phyloP scores from a whole-genome alignment of 2,888 invertebrate species.

The Nezara viridula region DNA sequence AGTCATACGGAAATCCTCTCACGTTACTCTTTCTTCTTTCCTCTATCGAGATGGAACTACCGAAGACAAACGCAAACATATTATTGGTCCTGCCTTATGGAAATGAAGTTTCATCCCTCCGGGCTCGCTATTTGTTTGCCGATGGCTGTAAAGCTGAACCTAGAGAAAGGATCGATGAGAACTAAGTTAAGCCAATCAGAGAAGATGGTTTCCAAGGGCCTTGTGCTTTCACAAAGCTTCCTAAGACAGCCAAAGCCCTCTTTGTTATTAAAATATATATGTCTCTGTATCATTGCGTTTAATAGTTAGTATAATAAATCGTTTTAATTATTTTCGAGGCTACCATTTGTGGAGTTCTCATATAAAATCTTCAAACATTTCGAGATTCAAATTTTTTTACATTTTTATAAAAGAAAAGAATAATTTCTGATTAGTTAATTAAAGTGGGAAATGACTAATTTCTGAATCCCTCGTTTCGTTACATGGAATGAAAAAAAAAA shows the following conservation, averaged over 20 bases:
- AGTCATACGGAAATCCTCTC: background rate
- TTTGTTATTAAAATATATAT: background rate
- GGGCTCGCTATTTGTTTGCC: background rate
- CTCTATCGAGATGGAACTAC: background rate
- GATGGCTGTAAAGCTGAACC: background rate
- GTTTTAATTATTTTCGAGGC: no score
- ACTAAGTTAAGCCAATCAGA: slow-evolving; percentile 36
- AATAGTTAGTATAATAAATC: no score
- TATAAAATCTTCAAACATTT: no score
- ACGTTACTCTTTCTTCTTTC: background rate
- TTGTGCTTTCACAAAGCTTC: slow-evolving; percentile 3
- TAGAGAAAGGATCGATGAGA: background rate
- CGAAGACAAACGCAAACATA: background rate
- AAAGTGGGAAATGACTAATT: no score
- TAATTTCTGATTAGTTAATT: no score
- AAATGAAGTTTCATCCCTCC: background rate
- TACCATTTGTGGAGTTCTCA: no score
- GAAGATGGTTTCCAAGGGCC: slow-evolving; percentile 1
- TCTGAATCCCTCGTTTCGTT: no score
- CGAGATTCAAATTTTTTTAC: no score
- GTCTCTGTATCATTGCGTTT: background rate
- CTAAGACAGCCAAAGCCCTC: background rate
- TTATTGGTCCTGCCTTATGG: background rate
- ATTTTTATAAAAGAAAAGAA: no score
- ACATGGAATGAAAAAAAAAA: no score